Evolutionary conservation across 2,888 invertebrate genomes (phyloP), one percentile per base, ranked within the genome.

Genomic region (Malthinus seriepunctatus): DNA sequence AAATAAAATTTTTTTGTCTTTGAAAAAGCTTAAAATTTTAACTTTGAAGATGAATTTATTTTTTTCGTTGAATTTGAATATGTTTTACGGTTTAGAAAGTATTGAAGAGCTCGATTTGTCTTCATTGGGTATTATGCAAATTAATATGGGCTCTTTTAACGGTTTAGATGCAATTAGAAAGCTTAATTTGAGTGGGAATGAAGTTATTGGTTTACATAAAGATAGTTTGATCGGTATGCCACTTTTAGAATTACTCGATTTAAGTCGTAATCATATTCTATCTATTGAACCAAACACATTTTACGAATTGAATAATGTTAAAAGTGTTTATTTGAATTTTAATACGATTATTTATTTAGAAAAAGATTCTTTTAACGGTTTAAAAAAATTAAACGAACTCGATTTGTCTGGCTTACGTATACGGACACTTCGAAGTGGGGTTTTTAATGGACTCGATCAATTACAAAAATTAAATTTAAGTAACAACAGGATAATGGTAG

Each of bases 291-390:
- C 46, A 1, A 46, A 46, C 3, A 8, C 10, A 9, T 46, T 46
- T 46, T 46, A 46, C 10, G 46, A 46, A 46, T 32, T 46, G 10
- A 46, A 46, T 23, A 31, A 46, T 4, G 46, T 46, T n/a, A 31
- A 23, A 12, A 11, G 8, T 32, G 8, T 46, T n/a, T 23, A 46
- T 10, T 12, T 46, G 4, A 46, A 11, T 32, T n/a, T n/a, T 8
- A 46, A 46, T 2, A 32, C 9, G 5, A 70, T 81, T 9, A 65
- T 64, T 10, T 60, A 51, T 1, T 63, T 81, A 11, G 70, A 76
- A 62, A 72, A 69, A 6, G 75, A 76, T 47, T 75, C 76, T 14
- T 73, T 78, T 23, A 67, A 75, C 14, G 78, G 78, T 5, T 66
- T 78, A 39, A 71, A 75, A 57, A 70, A 68, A n/a, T 61, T 78